These are phyloP conservation scores for Octodon degus DNA, from an alignment of 2,113 vertebrate genomes.

Conservation along the genomic window DNA sequence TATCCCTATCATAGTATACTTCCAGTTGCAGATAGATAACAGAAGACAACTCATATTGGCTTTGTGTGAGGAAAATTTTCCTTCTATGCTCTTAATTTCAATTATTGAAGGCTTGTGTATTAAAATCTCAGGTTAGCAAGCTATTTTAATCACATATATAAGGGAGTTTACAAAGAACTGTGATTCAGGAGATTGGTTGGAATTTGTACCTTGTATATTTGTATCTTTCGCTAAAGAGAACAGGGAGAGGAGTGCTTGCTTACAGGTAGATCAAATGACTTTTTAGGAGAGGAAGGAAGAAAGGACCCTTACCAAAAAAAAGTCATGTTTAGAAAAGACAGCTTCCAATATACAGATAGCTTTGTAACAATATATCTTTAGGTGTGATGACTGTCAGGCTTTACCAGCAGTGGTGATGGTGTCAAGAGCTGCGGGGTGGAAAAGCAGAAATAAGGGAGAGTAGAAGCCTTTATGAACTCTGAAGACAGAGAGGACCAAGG, in stretches of 20 bases:
- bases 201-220: slow-evolving; percentile 22
- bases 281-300: background rate
- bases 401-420: too few relatives aligned
- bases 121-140: slow-evolving; percentile 49
- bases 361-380: slow-evolving; percentile 38
- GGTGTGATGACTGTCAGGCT: background rate
- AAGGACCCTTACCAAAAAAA: slow-evolving; percentile 28
- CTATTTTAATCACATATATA: background rate
- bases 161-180: slow-evolving; percentile 34
- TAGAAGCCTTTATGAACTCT: too few relatives aligned
- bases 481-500: too few relatives aligned
- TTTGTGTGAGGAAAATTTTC: background rate
- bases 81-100: background rate
- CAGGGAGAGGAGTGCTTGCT: background rate
- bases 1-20: background rate
- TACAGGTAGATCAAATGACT: background rate
- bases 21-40: background rate
- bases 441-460: too few relatives aligned
- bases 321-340: slow-evolving; percentile 20
- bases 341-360: background rate
- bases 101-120: background rate
- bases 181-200: background rate
- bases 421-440: too few relatives aligned
- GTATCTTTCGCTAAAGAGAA: background rate
- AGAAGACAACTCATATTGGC: slow-evolving; percentile 42